Base-by-base conservation (phyloP, 2,888 invertebrate genomes). In the Spodoptera exigua region DNA sequence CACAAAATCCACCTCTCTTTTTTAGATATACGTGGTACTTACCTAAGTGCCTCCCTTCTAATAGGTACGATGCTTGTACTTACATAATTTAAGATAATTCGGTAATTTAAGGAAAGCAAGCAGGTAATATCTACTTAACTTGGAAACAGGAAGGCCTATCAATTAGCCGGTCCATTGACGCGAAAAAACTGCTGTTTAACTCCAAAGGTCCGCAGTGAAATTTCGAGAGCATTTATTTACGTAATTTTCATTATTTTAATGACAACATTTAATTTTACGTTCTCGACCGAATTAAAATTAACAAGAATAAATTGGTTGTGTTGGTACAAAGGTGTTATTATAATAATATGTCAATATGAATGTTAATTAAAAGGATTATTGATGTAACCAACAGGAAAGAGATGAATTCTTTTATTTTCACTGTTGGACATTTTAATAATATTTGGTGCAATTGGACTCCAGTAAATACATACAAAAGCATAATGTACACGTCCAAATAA, bases 81-180 rank as follows among this genome's bases (percentile, higher is more conserved):
- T 52, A 48, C 35, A 61, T 53, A 48, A 65, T 54, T 61, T 54
- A 48, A n/a, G 39, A 67, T 66, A 60, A 54, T 44, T 45, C 35
- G 44, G 60, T 63, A 54, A 44, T 55, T 27, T 55, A 49, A 44
- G 51, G 54, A 51, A 62, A 56, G 54, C 51, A 64, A 53, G 43
- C 53, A 48, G 57, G 61, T 57, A 63, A 60, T 59, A 64, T 62
- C 64, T 58, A 61, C 65, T 66, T 53, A 61, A 61, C 41, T 58
- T 71, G 61, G 60, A 75, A 79, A 66, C 72, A 71, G 74, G 70
- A 75, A 79, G 67, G 74, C 70, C 76, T 79, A 81, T 83, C 82
- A 85, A 86, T 86, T 87, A 86, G 78, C 68, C 74, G 79, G 78
- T 51, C 70, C 79, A 81, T 79, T 84, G 85, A 82, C 73, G 80